Base-by-base conservation (phyloP, 1,140 invertebrate genomes). In the Archivesica marissinica region DNA sequence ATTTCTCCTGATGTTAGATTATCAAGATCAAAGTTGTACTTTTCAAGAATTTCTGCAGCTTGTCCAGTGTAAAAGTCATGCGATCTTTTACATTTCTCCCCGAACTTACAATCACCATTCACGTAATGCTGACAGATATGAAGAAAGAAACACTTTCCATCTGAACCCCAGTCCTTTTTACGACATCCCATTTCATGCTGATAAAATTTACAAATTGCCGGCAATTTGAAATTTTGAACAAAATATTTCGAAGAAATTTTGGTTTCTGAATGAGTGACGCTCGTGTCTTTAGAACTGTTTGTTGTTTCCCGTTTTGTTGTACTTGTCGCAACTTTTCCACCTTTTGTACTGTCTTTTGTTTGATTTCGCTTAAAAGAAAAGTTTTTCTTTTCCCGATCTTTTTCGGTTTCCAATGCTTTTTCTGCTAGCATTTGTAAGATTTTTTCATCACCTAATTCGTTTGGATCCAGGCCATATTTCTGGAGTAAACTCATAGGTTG, bases 121-220 rank as follows among this genome's bases (percentile, higher is more conserved):
- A 83, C 80, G 47, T 41, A 83, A 83, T 83, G 39, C 33, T 83
- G 64, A 83, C 80, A 83, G 17, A 83, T 47, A 75, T 83, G 80
- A 11, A 83, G 23, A 30, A 83, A 83, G 54, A 56, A 72, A 75
- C 80, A 83, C n/a, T 72, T 54, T 35, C 80, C 68, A 28, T 25
- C 80, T 25, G 52, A n/a, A 44, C 80, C 80, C 80, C 80, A 83
- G 25, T 83, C 80, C 39, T 75, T 83, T 41, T 83, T 83, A 13
- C 70, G 72, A 44, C 80, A 83, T 28, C 80, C 80, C 17, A 47
- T n/a, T 33, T 56, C 68, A 83, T 83, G 74, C 20, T 83, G 44
- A 56, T 83, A 83, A 47, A 83, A 83, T 39, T 83, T 83, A 38
- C 80, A 83, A 44, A 83, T 39, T 23, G 80, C 33, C 30, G 80